Conservation (phyloP, 37 sponge, comb jelly and placozoan genomes). For the Ephydatia muelleri region DNA sequence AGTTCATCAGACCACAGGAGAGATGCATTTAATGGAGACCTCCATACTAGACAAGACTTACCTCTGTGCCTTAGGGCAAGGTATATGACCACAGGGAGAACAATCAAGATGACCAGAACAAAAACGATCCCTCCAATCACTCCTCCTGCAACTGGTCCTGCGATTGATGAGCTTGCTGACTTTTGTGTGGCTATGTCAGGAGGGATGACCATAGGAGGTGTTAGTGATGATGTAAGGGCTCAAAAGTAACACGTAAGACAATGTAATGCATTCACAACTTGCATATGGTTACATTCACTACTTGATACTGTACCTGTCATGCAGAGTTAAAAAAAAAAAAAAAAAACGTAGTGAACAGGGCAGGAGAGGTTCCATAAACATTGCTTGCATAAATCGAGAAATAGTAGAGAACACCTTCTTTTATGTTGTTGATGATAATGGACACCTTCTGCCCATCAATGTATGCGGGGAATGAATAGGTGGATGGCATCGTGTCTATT, state of each 20-base stretch:
- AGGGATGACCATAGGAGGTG: too few relatives aligned
- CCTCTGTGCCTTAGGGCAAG: background rate
- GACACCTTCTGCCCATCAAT: background rate
- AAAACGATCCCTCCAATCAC: background rate
- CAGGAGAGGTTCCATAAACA: background rate
- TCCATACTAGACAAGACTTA: too few relatives aligned
- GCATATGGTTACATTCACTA: too few relatives aligned
- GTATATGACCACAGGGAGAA: background rate
- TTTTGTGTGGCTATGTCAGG: too few relatives aligned
- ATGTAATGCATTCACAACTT: too few relatives aligned
- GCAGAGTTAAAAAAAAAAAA: too few relatives aligned
- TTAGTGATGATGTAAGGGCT: too few relatives aligned
- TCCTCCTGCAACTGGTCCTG: background rate
- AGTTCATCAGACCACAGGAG: too few relatives aligned
- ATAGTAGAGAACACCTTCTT: background rate
- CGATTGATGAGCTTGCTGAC: too few relatives aligned
- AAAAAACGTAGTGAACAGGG: background rate
- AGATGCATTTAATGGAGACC: too few relatives aligned
- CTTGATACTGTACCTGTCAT: too few relatives aligned
- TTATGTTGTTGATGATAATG: background rate
- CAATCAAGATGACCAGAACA: background rate
- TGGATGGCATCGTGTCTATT: background rate
- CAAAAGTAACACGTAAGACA: too few relatives aligned
- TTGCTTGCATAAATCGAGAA: background rate
- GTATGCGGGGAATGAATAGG: background rate